A percentile compares a stretch with the other conserved stretches of the same genome.
Conservation (phyloP, 2,797 vertebrate genomes). For the Miichthys miiuy region DNA sequence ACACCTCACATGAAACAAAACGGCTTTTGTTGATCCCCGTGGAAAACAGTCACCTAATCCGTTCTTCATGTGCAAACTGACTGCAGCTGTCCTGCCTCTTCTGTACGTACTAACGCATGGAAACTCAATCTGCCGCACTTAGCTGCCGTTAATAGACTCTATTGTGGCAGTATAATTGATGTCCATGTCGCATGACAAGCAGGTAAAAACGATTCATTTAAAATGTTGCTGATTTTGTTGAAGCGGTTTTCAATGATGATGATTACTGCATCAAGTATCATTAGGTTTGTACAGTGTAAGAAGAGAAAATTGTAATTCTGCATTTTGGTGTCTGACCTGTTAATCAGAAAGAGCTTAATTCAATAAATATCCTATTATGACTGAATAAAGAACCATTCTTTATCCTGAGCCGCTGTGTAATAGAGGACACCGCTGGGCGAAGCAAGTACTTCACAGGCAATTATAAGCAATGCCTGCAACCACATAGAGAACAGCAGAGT, state of each 20-base stretch:
- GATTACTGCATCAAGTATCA: background rate
- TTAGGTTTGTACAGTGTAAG: background rate
- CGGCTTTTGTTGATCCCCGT: background rate
- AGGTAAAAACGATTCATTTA: background rate
- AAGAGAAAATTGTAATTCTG: too few species aligned
- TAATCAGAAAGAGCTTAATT: background rate
- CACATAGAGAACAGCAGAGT: background rate
- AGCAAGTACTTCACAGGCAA: conserved; percentile 29
- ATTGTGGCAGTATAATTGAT: background rate
- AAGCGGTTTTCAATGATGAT: too few species aligned
- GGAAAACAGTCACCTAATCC: background rate
- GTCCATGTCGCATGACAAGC: background rate
- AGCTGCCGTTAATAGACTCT: background rate
- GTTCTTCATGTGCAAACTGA: background rate
- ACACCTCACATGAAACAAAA: background rate
- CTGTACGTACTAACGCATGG: background rate
- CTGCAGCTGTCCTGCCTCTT: background rate
- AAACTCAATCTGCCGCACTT: background rate
- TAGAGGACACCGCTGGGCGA: background rate
- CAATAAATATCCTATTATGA: background rate
- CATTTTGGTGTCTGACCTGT: background rate
- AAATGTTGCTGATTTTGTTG: too few species aligned
- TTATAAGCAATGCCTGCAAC: background rate
- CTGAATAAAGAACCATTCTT: background rate
- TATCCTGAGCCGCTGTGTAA: background rate